A percentile compares a stretch with the other conserved stretches of the same genome.
Evolutionary conservation across 2,797 vertebrate species (phyloP).

Genomic region (Amniataba percoides): DNA sequence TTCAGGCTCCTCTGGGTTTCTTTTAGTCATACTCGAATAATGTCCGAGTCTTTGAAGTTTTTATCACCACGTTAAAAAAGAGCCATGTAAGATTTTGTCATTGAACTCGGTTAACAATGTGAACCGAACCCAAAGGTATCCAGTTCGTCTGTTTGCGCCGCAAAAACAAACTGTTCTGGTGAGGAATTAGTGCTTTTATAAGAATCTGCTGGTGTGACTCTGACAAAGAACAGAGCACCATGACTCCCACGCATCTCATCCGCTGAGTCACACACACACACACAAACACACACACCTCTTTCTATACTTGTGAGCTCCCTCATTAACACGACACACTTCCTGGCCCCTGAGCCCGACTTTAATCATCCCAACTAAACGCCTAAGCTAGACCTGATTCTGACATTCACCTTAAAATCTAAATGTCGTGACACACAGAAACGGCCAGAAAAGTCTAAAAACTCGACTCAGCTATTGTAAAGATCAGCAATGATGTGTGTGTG

Average conservation of each 20-base stretch:
- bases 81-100: background rate
- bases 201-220: background rate
- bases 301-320: background rate
- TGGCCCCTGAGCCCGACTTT: background rate
- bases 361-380: background rate
- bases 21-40: background rate
- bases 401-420: background rate
- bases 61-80: background rate
- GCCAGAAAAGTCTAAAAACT: too few species aligned
- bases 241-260: constrained; percentile 1
- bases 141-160: background rate
- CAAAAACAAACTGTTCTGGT: background rate
- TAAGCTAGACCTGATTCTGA: background rate
- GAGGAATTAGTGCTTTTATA: background rate
- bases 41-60: background rate
- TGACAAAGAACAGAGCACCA: constrained; percentile 10
- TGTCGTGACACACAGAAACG: background rate
- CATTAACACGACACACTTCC: background rate
- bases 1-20: background rate
- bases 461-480: too few species aligned
- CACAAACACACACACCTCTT: background rate
- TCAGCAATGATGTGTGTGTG: background rate
- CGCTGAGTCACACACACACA: too few species aligned
- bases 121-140: background rate
- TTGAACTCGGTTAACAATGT: too few species aligned